These are phyloP conservation scores for Eunapius fragilis DNA, from an alignment of 37 sponge, comb jelly and placozoan species.

Conservation along the genomic window DNA sequence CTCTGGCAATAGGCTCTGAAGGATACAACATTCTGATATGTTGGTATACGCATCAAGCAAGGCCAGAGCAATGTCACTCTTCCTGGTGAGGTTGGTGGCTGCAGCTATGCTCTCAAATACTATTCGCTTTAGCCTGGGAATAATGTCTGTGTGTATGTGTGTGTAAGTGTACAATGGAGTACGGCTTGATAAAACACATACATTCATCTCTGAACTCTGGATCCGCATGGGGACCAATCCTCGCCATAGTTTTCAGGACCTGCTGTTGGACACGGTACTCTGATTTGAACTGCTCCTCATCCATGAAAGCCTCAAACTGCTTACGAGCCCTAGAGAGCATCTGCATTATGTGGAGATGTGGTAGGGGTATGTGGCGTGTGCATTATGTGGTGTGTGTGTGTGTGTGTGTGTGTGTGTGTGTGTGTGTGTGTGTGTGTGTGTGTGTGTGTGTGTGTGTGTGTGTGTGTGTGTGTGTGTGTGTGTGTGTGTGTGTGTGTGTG, in stretches of 20 bases:
- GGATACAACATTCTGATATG: slow-evolving; percentile 91
- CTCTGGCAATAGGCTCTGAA: no score
- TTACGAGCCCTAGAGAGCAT: slow-evolving; percentile 41
- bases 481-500: not conserved
- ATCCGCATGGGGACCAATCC: slow-evolving; percentile 79
- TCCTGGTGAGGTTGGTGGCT: slow-evolving; percentile 62
- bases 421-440: not conserved
- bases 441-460: not conserved
- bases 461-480: not conserved
- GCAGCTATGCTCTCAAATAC: slow-evolving; percentile 45
- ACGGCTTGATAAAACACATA: slow-evolving; percentile 13
- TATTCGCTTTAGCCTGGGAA: slow-evolving; percentile 51
- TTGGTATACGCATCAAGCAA: slow-evolving; percentile 78
- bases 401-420: not conserved
- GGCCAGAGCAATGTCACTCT: slow-evolving; percentile 54
- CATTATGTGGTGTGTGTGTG: not conserved
- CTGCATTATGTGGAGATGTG: slow-evolving; percentile 5
- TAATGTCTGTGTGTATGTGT: slow-evolving; percentile 62
- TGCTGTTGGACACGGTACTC: slow-evolving; percentile 65
- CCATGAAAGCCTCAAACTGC: slow-evolving; percentile 75
- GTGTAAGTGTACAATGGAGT: not conserved
- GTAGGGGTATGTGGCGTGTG: not conserved
- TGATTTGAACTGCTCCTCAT: slow-evolving; percentile 30
- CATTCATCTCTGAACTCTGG: slow-evolving; percentile 90
- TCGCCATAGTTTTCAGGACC: slow-evolving; percentile 74